phyloP scores from a whole-genome alignment of 2,797 vertebrate species.

The Kryptolebias ocellatus region DNA sequence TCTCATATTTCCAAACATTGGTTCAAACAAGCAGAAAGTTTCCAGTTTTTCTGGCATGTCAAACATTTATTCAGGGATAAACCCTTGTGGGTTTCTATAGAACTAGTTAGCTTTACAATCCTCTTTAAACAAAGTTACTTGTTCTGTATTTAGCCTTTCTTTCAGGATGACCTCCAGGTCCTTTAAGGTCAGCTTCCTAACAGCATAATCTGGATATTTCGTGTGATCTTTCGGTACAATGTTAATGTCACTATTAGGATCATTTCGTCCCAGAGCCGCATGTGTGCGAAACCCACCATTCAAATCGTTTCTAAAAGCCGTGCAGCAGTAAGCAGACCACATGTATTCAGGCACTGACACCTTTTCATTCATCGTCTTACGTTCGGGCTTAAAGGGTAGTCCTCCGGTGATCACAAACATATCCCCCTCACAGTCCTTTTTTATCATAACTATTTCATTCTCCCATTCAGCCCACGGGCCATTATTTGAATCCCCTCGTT shows the following conservation, averaged over 20 bases:
- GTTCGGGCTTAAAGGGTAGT: constrained; percentile 42
- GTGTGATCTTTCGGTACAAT: neutral
- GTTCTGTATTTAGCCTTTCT: neutral
- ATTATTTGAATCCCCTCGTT: constrained; percentile 61
- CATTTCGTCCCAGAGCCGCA: constrained; percentile 17
- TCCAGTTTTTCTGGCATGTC: too few species aligned
- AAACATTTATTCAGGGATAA: too few species aligned
- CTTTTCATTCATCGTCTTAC: constrained; percentile 53
- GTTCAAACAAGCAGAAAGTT: too few species aligned
- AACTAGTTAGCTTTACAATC: neutral
- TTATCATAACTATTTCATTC: constrained; percentile 8
- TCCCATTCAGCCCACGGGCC: constrained; percentile 64
- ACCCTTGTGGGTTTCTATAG: too few species aligned
- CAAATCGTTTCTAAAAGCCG: neutral
- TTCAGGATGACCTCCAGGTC: neutral
- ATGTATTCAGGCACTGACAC: constrained; percentile 76
- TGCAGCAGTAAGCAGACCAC: constrained; percentile 59
- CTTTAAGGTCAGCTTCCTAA: neutral
- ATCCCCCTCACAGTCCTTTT: constrained; percentile 35
- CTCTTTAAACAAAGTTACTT: neutral
- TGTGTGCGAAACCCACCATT: neutral
- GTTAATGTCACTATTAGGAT: neutral
- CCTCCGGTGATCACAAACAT: constrained; percentile 71
- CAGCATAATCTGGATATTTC: neutral
- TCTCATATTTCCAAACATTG: too few species aligned